Conservation (phyloP, 1,140 invertebrate species). For the Caerostris extrusa region DNA sequence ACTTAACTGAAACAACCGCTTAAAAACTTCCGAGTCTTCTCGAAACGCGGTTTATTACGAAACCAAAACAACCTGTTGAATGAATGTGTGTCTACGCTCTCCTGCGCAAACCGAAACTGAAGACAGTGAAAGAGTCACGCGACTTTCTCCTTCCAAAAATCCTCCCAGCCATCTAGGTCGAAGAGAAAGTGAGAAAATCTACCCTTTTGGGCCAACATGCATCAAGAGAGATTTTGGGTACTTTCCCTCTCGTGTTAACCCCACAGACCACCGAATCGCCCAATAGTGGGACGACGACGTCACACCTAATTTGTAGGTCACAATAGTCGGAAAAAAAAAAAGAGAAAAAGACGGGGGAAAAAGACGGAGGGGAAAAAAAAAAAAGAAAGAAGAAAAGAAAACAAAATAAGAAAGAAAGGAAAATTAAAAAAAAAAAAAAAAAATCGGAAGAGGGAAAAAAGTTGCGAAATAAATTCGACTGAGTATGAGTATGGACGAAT, state of each 20-base stretch:
- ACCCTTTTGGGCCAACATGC: slow-evolving; percentile 19
- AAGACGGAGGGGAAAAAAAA: not conserved
- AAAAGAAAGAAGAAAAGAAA: not conserved
- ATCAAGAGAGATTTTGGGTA: slow-evolving; percentile 4
- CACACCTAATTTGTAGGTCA: slow-evolving; percentile 42
- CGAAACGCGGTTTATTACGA: not conserved
- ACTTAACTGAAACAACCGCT: not conserved
- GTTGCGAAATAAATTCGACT: not conserved
- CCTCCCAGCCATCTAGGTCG: slow-evolving; percentile 26
- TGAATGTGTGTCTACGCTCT: not conserved
- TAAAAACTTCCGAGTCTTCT: not conserved
- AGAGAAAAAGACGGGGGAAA: not conserved
- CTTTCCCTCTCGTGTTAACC: slow-evolving; percentile 18
- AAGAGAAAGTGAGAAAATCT: slow-evolving; percentile 48
- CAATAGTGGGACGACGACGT: slow-evolving; percentile 45
- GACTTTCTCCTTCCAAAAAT: not conserved
- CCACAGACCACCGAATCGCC: slow-evolving; percentile 26
- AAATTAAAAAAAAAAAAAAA: not conserved
- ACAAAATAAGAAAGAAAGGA: not conserved
- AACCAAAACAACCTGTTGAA: slow-evolving; percentile 25
- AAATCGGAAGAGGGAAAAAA: slow-evolving; percentile 35
- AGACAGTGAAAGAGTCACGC: not conserved
- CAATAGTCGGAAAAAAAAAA: not conserved
- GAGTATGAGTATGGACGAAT: slow-evolving; percentile 5
- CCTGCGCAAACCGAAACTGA: not conserved